Percentiles rank a stretch among this genome's conserved stretches.
Conservation (phyloP, 2,113 vertebrate species). For the Zosterops japonicus region DNA sequence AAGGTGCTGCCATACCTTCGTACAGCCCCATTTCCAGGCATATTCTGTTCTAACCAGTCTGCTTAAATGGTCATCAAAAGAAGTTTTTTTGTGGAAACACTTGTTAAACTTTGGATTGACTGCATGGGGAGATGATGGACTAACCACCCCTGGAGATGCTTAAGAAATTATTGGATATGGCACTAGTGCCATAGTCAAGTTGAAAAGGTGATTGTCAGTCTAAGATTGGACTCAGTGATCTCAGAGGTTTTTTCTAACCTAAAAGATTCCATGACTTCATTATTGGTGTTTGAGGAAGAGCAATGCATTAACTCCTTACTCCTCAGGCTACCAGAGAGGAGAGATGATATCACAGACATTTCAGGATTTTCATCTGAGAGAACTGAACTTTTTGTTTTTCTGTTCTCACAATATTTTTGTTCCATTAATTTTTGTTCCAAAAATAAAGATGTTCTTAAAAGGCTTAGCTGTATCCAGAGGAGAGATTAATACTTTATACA, state of each 20-base stretch:
- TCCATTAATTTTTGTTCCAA: background rate
- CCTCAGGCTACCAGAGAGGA: background rate
- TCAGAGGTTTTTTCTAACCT: background rate
- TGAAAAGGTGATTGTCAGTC: background rate
- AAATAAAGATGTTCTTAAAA: background rate
- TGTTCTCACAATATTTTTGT: background rate
- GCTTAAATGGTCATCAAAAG: background rate
- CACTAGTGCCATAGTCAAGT: background rate
- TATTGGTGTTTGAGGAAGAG: background rate
- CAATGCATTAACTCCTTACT: background rate
- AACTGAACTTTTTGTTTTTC: accelerated
- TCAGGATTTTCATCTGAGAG: background rate
- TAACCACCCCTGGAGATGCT: background rate
- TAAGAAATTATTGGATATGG: background rate
- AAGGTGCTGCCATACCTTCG: accelerated
- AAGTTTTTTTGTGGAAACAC: background rate
- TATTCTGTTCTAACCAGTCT: background rate
- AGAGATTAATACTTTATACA: background rate
- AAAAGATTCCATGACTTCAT: background rate
- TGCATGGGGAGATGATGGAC: background rate
- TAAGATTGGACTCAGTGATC: background rate
- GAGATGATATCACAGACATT: background rate
- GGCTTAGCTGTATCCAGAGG: background rate
- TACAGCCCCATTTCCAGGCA: background rate
- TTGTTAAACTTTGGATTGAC: background rate